Conservation (phyloP, 1,140 invertebrate species). For the Leptopilina clavipes region DNA sequence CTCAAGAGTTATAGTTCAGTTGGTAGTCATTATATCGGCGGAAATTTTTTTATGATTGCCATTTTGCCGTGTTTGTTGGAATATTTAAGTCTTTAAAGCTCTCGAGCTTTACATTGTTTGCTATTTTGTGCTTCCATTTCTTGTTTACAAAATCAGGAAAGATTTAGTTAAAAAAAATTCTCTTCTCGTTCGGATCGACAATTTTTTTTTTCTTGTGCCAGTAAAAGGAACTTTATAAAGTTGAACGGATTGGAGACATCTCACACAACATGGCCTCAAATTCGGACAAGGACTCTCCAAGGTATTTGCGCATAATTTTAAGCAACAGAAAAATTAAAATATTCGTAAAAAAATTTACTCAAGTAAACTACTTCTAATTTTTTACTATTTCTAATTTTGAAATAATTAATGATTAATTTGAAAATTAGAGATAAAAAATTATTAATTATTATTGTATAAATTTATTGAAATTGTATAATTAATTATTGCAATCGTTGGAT, state of each 20-base stretch:
- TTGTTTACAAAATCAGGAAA: neutral
- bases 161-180: too few relatives aligned
- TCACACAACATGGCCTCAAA: slow-evolving; percentile 62
- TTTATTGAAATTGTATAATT: too few relatives aligned
- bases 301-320: slow-evolving; percentile 54
- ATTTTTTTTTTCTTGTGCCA: neutral
- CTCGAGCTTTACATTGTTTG: neutral
- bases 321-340: too few relatives aligned
- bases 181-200: too few relatives aligned
- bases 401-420: too few relatives aligned
- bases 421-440: too few relatives aligned
- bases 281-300: slow-evolving; percentile 71
- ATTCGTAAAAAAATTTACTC: too few relatives aligned
- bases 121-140: neutral
- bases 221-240: neutral
- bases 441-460: too few relatives aligned
- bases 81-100: slow-evolving; percentile 3
- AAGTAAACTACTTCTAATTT: too few relatives aligned
- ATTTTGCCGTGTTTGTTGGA: slow-evolving; percentile 7
- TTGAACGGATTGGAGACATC: slow-evolving; percentile 6
- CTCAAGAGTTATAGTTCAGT: neutral
- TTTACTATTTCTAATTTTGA: too few relatives aligned
- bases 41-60: slow-evolving; percentile 1
- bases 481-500: too few relatives aligned
- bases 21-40: neutral